Conservation (phyloP, 2,888 invertebrate genomes). For the Xanthostigma xanthostigma region DNA sequence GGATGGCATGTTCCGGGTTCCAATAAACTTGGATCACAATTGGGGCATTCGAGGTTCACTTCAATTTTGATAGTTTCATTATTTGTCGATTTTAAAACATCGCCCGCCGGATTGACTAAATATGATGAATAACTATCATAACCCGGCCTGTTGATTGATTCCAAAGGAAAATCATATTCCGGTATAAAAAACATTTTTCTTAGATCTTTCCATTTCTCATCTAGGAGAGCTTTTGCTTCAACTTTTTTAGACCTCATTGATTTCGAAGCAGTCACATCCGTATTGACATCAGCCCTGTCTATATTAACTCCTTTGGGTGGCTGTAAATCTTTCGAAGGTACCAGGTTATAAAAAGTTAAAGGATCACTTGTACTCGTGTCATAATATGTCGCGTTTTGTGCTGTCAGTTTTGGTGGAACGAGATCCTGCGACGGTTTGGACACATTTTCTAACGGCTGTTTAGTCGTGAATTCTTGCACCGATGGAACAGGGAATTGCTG, state of each 20-base stretch:
- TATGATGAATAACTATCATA: conserved; percentile 28
- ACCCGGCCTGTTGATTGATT: conserved; percentile 21
- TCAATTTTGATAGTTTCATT: background rate
- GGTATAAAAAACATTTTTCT: conserved; percentile 26
- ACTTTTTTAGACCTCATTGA: background rate
- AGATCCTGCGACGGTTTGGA: conserved; percentile 10
- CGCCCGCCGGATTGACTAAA: conserved; percentile 16
- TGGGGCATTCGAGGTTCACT: conserved; percentile 40
- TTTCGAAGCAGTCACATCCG: background rate
- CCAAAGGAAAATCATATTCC: conserved; percentile 29
- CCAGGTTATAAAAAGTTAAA: conserved; percentile 8
- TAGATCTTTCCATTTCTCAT: conserved; percentile 22
- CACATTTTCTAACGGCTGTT: conserved; percentile 2
- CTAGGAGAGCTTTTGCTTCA: conserved; percentile 13
- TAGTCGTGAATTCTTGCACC: conserved; percentile 11
- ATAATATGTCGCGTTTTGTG: background rate
- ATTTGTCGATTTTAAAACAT: background rate
- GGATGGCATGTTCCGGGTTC: conserved; percentile 48
- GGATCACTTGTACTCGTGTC: conserved; percentile 10
- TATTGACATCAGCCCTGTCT: conserved; percentile 5
- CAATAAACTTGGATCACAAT: conserved; percentile 47
- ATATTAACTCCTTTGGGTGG: conserved; percentile 38
- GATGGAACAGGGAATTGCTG: conserved; percentile 5
- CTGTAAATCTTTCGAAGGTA: conserved; percentile 27
- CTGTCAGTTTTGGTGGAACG: conserved; percentile 8